Percentiles rank a stretch among this genome's conserved stretches.
These are phyloP conservation scores for Drosophila sp. DNA, from an alignment of 1,140 invertebrate genomes.

Conservation along the genomic window DNA sequence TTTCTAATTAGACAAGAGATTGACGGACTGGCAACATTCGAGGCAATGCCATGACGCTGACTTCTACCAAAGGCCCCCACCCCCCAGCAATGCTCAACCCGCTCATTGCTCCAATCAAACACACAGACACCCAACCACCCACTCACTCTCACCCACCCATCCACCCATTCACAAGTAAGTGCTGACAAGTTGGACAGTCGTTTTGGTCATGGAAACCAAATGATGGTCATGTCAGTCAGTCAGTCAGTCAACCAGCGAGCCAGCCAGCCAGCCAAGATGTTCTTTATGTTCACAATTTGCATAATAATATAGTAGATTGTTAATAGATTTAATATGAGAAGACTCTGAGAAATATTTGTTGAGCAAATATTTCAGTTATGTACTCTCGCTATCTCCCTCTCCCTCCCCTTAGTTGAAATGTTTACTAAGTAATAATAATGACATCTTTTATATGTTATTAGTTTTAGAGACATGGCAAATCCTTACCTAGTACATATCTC, in stretches of 20 bases:
- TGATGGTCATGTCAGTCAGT: constrained; percentile 13
- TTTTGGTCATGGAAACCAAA: constrained; percentile 20
- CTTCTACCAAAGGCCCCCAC: background rate
- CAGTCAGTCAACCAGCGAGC: background rate
- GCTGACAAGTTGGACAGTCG: constrained; percentile 16
- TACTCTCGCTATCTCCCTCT: no score
- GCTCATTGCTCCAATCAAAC: no score
- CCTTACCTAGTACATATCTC: no score
- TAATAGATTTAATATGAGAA: background rate
- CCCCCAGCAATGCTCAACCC: background rate
- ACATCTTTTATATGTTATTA: background rate
- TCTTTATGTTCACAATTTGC: background rate
- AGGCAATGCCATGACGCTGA: constrained; percentile 18
- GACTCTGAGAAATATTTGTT: background rate
- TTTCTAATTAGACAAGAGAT: constrained; percentile 69
- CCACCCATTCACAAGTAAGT: constrained; percentile 7
- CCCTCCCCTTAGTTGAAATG: background rate
- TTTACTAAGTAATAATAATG: background rate
- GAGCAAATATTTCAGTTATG: background rate
- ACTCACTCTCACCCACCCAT: background rate
- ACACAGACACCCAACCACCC: no score
- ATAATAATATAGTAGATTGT: background rate
- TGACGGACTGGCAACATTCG: constrained; percentile 56
- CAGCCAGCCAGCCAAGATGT: background rate
- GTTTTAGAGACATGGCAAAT: background rate